Conservation (phyloP, 92 coral and sea anemone species). For the Epizoanthus scotinus region DNA sequence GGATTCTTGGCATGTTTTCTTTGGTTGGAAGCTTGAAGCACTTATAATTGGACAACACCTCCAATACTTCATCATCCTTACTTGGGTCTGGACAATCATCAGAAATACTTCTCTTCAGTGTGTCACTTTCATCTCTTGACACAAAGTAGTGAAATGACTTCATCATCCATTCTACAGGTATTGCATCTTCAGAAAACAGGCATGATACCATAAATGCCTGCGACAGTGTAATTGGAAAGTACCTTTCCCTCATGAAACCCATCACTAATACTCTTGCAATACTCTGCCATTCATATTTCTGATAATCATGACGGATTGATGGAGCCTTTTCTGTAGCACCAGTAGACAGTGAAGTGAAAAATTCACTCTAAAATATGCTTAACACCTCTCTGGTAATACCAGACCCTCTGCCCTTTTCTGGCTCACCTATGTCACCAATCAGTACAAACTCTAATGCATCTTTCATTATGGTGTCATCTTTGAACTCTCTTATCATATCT, state of each 20-base stretch:
- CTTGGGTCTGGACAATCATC: slow-evolving; percentile 48
- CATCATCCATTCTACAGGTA: slow-evolving; percentile 14
- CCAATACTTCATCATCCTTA: slow-evolving; percentile 45
- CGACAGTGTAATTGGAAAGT: slow-evolving; percentile 34
- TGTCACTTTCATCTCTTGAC: slow-evolving; percentile 45
- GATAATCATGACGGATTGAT: slow-evolving; percentile 50
- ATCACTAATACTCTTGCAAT: slow-evolving; percentile 30
- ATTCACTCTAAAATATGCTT: slow-evolving; percentile 48
- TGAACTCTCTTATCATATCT: slow-evolving; percentile 41
- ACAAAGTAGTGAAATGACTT: slow-evolving; percentile 35
- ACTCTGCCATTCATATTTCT: slow-evolving; percentile 41
- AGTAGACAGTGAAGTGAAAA: slow-evolving; percentile 37
- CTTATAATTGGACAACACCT: slow-evolving; percentile 49
- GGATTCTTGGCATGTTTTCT: too few relatives aligned
- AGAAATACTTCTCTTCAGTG: slow-evolving; percentile 22
- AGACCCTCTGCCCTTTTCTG: slow-evolving; percentile 48
- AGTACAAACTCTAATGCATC: slow-evolving; percentile 17
- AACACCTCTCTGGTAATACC: slow-evolving; percentile 52
- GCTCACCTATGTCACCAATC: slow-evolving; percentile 42
- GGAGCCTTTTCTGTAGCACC: slow-evolving; percentile 53
- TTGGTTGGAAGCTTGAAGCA: slow-evolving; percentile 34
- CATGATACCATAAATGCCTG: slow-evolving; percentile 35
- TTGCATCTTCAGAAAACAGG: slow-evolving; percentile 27
- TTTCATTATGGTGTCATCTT: slow-evolving; percentile 17
- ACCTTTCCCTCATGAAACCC: slow-evolving; percentile 19